Base-by-base conservation (phyloP, 2,113 vertebrate species). In the Papio anubis region DNA sequence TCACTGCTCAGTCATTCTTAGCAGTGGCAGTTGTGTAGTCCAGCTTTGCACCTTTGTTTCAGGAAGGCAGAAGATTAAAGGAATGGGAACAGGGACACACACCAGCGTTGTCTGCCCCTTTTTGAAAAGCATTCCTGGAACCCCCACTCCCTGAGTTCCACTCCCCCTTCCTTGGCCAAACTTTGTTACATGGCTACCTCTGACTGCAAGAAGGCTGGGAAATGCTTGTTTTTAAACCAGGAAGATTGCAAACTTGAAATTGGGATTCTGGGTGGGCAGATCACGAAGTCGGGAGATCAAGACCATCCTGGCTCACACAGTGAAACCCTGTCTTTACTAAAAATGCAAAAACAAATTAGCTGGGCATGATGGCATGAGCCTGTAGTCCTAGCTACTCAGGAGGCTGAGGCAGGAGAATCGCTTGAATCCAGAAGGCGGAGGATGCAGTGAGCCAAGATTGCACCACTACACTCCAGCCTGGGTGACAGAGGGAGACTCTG, bases 1-100 rank as follows among this genome's bases (percentile, higher is more conserved):
- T 50, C 32, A 0, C 43, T 16, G 32, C 40, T 38, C 32, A 8
- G 0, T 55, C 55, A 32, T 59, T 30, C 35, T 75, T 25, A 79
- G 80, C 32, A 4, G 27, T 40, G 72, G 13, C 16, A 18, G 0
- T 50, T 59, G 23, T 6, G 20, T 13, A 40, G 50, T 55, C 64
- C 35, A 16, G 14, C 27, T 2, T 70, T 5, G 11, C 6, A 57
- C 48, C 50, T 83, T 18, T 57, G 0, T 18, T 45, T 1, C 13
- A 38, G 79, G 59, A 84, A 92, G 50, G 59, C 93, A 27, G n/a
- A 61, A 35, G 64, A 38, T 50, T 38, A 16, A 50, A 72, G 52
- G n/a, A 43, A 6, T 18, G 76, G 40, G 50, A 12, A 52, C 5
- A 11, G 18, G n/a, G 48, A 4, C 2, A 0, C 12, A 21, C 2